Percentiles rank a stretch among this genome's conserved stretches.
These are phyloP conservation scores for Atherinomorus stipes DNA, from an alignment of 2,113 vertebrate genomes.

Conservation along the genomic window DNA sequence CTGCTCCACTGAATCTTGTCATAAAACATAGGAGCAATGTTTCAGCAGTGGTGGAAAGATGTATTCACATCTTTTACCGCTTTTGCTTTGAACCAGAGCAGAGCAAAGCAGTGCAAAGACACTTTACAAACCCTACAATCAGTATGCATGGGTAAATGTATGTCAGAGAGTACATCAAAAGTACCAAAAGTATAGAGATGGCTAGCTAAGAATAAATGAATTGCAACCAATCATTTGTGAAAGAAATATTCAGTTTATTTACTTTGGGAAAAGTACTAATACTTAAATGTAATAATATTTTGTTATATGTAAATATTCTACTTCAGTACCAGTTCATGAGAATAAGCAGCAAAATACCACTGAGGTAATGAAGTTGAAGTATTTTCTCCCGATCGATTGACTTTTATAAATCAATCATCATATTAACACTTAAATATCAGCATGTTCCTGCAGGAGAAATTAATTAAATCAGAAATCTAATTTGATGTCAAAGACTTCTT, in stretches of 20 bases:
- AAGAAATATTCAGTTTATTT: neutral
- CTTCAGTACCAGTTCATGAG: neutral
- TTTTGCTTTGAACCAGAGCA: too few species aligned
- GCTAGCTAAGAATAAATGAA: too few species aligned
- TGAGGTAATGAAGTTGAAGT: neutral
- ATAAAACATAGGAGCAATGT: constrained; percentile 5
- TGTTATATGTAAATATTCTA: neutral
- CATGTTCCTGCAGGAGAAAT: neutral
- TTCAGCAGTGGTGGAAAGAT: neutral
- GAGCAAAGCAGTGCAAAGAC: too few species aligned
- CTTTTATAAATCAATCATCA: too few species aligned
- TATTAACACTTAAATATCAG: too few species aligned
- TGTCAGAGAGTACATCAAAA: neutral
- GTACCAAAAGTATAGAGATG: neutral
- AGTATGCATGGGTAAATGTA: neutral
- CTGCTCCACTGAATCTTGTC: neutral
- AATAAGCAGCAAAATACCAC: neutral
- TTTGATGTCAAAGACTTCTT: too few species aligned
- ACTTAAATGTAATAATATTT: neutral
- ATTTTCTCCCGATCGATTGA: neutral
- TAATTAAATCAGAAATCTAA: neutral
- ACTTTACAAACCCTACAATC: neutral
- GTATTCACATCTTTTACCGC: neutral
- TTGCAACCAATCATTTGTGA: neutral
- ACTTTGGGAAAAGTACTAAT: neutral